Percentiles rank a stretch among this genome's conserved stretches.
phyloP scores from a whole-genome alignment of 2,888 invertebrate genomes.

The Leucophora obtusa region DNA sequence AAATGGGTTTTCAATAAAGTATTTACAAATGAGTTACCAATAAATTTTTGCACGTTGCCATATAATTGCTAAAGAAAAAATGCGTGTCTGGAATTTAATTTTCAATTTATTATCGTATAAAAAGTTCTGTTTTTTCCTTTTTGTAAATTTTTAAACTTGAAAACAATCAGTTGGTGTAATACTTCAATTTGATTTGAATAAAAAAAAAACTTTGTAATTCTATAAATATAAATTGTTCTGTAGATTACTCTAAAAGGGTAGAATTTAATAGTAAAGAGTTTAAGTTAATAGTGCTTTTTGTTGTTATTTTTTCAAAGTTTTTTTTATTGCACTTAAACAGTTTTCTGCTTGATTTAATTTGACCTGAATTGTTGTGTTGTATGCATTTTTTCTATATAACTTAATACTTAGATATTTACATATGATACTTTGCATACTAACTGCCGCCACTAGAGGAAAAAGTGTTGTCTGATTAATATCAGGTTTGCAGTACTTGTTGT shows the following conservation, averaged over 20 bases:
- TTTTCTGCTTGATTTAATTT: conserved; percentile 59
- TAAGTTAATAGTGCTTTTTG: conserved; percentile 35
- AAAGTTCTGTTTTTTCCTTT: not conserved
- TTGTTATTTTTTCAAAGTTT: conserved; percentile 29
- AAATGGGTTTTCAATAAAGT: conserved; percentile 14
- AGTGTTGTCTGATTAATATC: no score
- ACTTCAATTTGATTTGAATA: conserved; percentile 42
- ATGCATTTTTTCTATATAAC: conserved; percentile 29
- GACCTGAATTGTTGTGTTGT: conserved; percentile 52
- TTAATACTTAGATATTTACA: not conserved
- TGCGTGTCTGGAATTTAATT: conserved; percentile 62
- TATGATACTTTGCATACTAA: no score
- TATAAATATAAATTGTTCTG: conserved; percentile 21
- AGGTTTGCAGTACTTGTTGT: no score
- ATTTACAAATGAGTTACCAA: conserved; percentile 47
- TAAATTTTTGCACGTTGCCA: conserved; percentile 59
- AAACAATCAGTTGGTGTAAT: conserved; percentile 43
- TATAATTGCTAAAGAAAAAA: conserved; percentile 46
- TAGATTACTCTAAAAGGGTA: conserved; percentile 2
- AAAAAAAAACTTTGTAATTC: conserved; percentile 19
- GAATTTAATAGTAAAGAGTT: conserved; percentile 19
- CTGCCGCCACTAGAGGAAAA: no score
- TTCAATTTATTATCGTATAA: conserved; percentile 47
- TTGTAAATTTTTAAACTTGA: conserved; percentile 8
- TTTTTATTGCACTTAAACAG: conserved; percentile 45